Evolutionary conservation across 2,888 invertebrate species (phyloP).

Genomic region (Tetragonisca angustula): DNA sequence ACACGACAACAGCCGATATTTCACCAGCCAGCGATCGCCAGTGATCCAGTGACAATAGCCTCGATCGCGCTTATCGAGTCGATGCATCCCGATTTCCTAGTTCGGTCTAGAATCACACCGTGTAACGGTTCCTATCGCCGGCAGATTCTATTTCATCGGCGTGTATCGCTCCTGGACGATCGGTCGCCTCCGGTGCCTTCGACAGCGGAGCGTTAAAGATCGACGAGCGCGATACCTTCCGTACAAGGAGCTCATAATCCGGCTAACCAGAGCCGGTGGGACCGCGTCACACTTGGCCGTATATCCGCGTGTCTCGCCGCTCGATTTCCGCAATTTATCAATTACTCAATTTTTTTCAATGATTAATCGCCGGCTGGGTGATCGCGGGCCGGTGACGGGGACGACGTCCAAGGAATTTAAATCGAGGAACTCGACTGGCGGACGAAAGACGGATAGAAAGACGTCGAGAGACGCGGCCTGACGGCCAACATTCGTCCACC

Average conservation of each 20-base stretch:
- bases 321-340: constrained; percentile 66
- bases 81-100: constrained; percentile 46
- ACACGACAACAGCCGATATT: neutral
- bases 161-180: constrained; percentile 46
- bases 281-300: constrained; percentile 2
- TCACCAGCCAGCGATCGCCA: too few relatives aligned
- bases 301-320: constrained; percentile 57
- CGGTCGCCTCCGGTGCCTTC: constrained; percentile 45
- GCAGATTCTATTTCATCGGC: constrained; percentile 61
- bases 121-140: constrained; percentile 61
- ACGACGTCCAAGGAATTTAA: neutral
- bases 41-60: neutral
- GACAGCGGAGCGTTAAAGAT: constrained; percentile 56
- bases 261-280: constrained; percentile 1
- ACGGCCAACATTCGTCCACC: constrained; percentile 51
- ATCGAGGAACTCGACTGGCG: neutral
- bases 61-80: neutral
- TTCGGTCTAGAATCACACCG: constrained; percentile 42
- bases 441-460: constrained; percentile 22
- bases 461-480: constrained; percentile 24
- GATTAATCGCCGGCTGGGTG: constrained; percentile 65
- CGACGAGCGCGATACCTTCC: constrained; percentile 48
- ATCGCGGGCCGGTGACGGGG: neutral
- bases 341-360: constrained; percentile 57
- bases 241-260: constrained; percentile 53